Conservation (phyloP, 2,113 vertebrate genomes). For the Spea bombifrons region DNA sequence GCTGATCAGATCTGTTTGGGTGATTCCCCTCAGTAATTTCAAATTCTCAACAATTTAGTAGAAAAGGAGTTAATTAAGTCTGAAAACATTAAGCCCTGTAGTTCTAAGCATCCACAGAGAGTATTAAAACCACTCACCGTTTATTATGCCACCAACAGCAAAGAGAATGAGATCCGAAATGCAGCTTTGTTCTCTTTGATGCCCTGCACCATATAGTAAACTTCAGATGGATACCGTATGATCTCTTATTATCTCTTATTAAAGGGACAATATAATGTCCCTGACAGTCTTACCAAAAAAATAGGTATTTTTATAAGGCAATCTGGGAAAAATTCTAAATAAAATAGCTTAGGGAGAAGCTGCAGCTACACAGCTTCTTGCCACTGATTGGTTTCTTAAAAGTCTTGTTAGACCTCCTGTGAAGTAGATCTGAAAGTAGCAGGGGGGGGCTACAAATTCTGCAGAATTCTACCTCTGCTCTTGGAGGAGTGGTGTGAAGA, state of each 20-base stretch:
- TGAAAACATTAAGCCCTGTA: constrained; percentile 47
- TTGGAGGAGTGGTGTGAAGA: no score
- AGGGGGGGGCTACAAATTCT: no score
- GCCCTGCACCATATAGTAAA: constrained; percentile 40
- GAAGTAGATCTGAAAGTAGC: no score
- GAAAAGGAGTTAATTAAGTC: constrained; percentile 48
- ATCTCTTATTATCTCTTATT: constrained; percentile 21
- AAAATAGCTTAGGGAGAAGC: no score
- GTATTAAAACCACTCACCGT: constrained; percentile 48
- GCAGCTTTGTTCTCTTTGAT: constrained; percentile 36
- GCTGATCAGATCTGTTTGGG: constrained; percentile 25
- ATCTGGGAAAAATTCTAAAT: no score
- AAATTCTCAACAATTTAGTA: constrained; percentile 36
- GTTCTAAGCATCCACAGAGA: constrained; percentile 44
- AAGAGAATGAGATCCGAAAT: constrained; percentile 41
- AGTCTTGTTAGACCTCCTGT: no score
- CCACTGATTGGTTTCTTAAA: no score
- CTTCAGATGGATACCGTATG: constrained; percentile 30
- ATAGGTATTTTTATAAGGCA: no score
- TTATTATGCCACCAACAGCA: constrained; percentile 49
- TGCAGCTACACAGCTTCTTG: no score
- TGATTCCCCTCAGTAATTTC: constrained; percentile 6
- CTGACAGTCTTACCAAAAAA: no score
- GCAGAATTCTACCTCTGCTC: no score
- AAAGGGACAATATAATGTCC: not conserved